Evolutionary conservation across 2,113 vertebrate genomes (phyloP).

Genomic region (Tetraodon nigroviridis): DNA sequence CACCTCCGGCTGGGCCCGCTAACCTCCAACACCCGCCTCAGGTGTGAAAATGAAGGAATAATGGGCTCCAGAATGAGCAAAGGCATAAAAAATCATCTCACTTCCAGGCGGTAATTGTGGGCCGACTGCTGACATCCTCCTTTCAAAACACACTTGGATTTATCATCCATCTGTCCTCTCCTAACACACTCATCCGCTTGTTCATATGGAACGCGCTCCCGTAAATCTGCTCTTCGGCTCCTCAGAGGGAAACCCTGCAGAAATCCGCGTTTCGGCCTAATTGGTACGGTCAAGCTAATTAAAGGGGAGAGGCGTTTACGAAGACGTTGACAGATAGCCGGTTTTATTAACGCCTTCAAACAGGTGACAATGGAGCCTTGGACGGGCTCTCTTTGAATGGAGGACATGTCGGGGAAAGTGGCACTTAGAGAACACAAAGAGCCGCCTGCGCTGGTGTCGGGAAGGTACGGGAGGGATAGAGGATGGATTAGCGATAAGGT

Average conservation of each 20-base stretch:
- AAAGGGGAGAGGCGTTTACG: constrained; percentile 14
- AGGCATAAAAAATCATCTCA: constrained; percentile 28
- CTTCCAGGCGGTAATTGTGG: constrained; percentile 32
- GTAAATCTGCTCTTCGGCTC: neutral
- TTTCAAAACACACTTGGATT: constrained; percentile 36
- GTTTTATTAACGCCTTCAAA: constrained; percentile 55
- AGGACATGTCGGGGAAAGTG: constrained; percentile 13
- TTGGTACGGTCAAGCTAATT: constrained; percentile 29
- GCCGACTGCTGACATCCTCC: constrained; percentile 36
- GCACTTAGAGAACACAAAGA: constrained; percentile 14
- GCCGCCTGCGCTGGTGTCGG: neutral
- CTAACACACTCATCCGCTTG: constrained; percentile 8
- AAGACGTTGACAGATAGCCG: constrained; percentile 18
- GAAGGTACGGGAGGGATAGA: constrained; percentile 3
- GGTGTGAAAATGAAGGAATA: too few relatives aligned
- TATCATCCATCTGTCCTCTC: constrained; percentile 5
- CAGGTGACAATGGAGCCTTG: constrained; percentile 25
- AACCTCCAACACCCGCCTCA: too few relatives aligned
- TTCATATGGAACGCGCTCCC: neutral
- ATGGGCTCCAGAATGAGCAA: neutral
- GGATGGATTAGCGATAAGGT: constrained; percentile 8
- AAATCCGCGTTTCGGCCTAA: constrained; percentile 14
- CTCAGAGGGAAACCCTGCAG: constrained; percentile 4
- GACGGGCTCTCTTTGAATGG: constrained; percentile 16
- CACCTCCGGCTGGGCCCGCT: too few relatives aligned